Conservation (phyloP, 2,797 vertebrate genomes). For the Meda fulgida region DNA sequence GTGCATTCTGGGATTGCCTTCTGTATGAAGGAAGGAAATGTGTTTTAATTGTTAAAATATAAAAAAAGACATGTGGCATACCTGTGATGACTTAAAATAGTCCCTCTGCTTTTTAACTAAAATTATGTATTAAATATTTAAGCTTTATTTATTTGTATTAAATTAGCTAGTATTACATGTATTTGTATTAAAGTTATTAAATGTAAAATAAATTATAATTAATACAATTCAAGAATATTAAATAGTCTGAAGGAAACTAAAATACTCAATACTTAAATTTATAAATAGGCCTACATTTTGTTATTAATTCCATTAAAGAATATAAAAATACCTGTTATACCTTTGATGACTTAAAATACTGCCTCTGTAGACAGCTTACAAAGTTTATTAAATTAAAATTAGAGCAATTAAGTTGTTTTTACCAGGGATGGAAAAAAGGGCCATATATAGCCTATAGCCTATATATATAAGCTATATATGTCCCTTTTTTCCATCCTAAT, state of each 20-base stretch:
- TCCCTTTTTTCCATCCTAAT: no score
- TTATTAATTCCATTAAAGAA: neutral
- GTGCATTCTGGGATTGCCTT: neutral
- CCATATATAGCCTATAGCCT: no score
- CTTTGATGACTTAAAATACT: neutral
- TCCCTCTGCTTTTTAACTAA: neutral
- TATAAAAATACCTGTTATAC: neutral
- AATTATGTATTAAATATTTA: neutral
- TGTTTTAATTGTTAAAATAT: neutral
- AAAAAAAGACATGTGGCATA: neutral
- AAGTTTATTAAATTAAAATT: neutral
- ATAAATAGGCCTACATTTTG: neutral
- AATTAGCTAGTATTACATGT: neutral
- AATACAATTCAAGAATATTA: neutral
- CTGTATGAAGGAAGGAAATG: neutral
- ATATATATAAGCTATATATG: no score
- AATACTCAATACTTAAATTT: neutral
- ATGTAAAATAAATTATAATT: neutral
- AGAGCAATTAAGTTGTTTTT: neutral
- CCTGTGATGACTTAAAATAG: neutral
- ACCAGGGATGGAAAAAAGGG: no score
- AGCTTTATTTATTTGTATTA: neutral
- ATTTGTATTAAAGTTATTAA: neutral
- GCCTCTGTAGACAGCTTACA: neutral
- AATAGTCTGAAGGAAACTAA: neutral